Evolutionary conservation across 2,888 invertebrate species (phyloP), one percentile per base, ranked within the genome.

Genomic region (Lymantria monacha): DNA sequence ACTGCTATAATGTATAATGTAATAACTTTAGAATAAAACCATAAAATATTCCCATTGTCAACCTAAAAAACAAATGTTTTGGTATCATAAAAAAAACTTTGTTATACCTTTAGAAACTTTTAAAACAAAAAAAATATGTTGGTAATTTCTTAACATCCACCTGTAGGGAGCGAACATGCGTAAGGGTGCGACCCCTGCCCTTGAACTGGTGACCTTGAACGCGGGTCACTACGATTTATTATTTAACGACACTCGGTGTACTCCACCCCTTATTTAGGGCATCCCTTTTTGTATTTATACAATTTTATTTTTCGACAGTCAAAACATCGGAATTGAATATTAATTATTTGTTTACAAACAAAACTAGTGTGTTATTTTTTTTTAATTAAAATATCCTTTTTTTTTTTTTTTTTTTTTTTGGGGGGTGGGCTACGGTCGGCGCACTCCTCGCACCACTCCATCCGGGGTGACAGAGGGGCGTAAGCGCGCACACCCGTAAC

Each of bases 181-280:
- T 66, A 69, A 62, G 76, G 80, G 77, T 74, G 69, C 70, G 66
- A 70, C 74, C 74, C 78, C 59, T 58, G 73, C 72, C 83, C 83
- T 83, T 83, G 83, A 79, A 81, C 83, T 70, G 56, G 61, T 59
- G 81, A 72, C 79, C 77, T 80, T 79, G 74, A 59, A 66, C 51
- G 48, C 69, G 78, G 83, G 80, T 84, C 83, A 83, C 79, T 77
- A 82, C 79, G 66, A 69, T 71, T 48, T 55, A 71, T 73, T 73
- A 70, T 70, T 68, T 66, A 63, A 57, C 60, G 57, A 59, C 54
- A 56, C 63, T 51, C 61, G 45, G 64, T 70, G 66, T 73, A 59
- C 49, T 55, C 53, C 54, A 57, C 74, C 70, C 73, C 69, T 70
- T 69, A 73, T 57, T 60, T 63, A 31, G 49, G 49, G 46, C 51